phyloP scores from a whole-genome alignment of 2,113 vertebrate species.

The Regulus satrapa region DNA sequence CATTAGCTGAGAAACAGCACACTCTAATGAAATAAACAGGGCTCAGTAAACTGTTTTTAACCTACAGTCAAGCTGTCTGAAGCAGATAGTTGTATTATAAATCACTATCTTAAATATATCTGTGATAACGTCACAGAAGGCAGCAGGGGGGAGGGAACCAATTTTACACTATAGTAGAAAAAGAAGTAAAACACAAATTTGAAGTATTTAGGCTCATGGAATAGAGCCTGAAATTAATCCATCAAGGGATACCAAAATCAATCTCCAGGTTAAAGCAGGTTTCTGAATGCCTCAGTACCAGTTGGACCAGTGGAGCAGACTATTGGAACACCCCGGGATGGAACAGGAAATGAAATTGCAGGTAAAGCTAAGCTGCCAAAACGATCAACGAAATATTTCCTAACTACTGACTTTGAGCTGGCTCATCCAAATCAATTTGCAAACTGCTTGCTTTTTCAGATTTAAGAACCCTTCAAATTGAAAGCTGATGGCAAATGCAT shows the following conservation, averaged over 20 bases:
- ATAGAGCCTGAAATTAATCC: background rate
- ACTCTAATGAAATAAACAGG: background rate
- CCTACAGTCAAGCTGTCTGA: background rate
- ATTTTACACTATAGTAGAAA: background rate
- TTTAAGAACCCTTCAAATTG: conserved; percentile 13
- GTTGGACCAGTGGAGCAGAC: background rate
- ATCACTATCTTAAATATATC: background rate
- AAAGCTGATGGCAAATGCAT: background rate
- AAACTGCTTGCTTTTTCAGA: background rate
- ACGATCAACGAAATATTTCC: conserved; percentile 23
- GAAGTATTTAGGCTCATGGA: background rate
- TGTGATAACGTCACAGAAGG: background rate
- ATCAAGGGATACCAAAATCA: background rate
- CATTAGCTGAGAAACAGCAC: background rate
- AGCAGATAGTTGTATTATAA: background rate
- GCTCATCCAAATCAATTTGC: conserved; percentile 39
- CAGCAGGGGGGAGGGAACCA: background rate
- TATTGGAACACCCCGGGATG: background rate
- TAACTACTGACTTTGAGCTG: background rate
- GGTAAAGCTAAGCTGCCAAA: background rate
- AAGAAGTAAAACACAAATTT: background rate
- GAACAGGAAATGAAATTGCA: conserved; percentile 22
- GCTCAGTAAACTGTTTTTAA: background rate
- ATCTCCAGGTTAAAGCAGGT: background rate
- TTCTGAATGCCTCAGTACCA: background rate